Conservation (phyloP, 2,888 invertebrate genomes). For the Anoplius nigerrimus region DNA sequence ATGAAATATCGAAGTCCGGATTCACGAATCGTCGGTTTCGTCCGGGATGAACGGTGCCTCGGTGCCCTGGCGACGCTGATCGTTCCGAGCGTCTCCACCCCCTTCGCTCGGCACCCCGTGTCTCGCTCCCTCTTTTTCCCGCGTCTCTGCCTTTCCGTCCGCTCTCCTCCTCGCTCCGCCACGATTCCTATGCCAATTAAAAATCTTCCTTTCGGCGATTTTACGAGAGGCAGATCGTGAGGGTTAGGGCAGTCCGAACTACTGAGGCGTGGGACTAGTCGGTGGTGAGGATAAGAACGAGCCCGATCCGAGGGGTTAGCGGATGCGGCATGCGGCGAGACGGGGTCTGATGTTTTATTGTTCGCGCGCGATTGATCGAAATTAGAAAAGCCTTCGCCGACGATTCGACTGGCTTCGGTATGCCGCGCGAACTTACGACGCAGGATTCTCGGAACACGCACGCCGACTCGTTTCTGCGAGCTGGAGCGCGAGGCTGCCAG, state of each 20-base stretch:
- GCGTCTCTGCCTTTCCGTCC: conserved; percentile 1
- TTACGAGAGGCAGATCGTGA: conserved; percentile 51
- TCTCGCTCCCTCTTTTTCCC: no score
- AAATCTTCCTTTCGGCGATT: conserved; percentile 62
- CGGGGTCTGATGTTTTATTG: neutral
- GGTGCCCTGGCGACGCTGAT: conserved; percentile 40
- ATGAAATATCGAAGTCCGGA: conserved; percentile 73
- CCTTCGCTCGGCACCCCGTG: conserved; percentile 5
- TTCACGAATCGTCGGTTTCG: conserved; percentile 56
- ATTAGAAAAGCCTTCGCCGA: no score
- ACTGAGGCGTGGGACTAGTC: conserved; percentile 34
- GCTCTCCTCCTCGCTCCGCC: conserved; percentile 14
- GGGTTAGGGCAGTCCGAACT: neutral
- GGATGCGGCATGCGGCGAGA: neutral
- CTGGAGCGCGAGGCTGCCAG: no score
- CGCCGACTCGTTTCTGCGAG: no score
- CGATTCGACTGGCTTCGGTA: no score
- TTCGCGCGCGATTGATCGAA: no score
- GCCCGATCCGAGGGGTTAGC: neutral
- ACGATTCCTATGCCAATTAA: conserved; percentile 57
- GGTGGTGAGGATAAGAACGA: neutral
- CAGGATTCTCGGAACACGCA: no score
- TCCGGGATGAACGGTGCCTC: conserved; percentile 26
- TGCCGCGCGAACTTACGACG: no score
- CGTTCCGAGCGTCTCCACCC: conserved; percentile 45